Percentiles rank a stretch among this genome's conserved stretches.
Conservation (phyloP, 2,797 vertebrate species). For the Rachycentron canadum region DNA sequence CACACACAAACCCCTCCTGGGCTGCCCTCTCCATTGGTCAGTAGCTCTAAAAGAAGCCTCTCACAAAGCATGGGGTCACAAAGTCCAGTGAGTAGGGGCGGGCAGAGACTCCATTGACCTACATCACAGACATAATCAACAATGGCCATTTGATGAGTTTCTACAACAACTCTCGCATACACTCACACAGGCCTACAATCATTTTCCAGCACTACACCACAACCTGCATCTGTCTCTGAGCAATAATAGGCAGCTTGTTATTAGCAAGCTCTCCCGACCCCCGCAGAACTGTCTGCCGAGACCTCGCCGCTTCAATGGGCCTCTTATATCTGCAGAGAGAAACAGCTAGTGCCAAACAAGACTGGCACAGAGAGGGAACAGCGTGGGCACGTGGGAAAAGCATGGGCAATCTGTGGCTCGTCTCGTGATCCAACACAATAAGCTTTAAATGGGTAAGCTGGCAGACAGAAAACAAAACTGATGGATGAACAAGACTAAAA, state of each 20-base stretch:
- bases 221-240: constrained; percentile 72
- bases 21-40: constrained; percentile 38
- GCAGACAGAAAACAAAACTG: constrained; percentile 46
- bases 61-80: constrained; percentile 73
- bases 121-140: constrained; percentile 74
- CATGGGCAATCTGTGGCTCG: constrained; percentile 60
- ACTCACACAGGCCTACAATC: constrained; percentile 67
- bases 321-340: constrained; percentile 68
- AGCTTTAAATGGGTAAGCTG: constrained; percentile 39
- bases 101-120: constrained; percentile 76
- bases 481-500: constrained; percentile 18
- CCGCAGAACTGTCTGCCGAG: constrained; percentile 63
- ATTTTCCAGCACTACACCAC: constrained; percentile 55
- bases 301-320: constrained; percentile 68
- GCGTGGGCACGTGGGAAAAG: constrained; percentile 82
- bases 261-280: constrained; percentile 56
- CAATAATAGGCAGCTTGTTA: constrained; percentile 77
- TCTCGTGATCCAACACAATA: constrained; percentile 75
- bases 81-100: constrained; percentile 55
- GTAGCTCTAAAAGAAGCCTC: constrained; percentile 53
- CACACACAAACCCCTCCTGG: constrained; percentile 12
- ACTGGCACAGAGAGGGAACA: constrained; percentile 72
- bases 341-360: constrained; percentile 69
- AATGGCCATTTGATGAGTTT: constrained; percentile 72
- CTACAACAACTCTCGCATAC: constrained; percentile 51